These are phyloP conservation scores for Caerostris extrusa DNA, from an alignment of 1,140 invertebrate species.

Conservation along the genomic window DNA sequence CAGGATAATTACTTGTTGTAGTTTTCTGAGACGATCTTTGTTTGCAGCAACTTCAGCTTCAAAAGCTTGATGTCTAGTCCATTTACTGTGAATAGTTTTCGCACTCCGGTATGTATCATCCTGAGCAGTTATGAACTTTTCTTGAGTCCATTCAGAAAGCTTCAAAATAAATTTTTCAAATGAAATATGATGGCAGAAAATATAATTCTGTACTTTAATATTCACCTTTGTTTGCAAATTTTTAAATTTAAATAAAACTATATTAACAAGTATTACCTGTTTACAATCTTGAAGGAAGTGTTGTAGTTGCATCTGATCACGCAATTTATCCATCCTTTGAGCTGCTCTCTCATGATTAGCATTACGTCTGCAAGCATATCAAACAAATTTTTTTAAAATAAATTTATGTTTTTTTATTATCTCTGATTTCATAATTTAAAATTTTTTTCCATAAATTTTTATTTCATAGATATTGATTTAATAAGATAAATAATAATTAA, in stretches of 20 bases:
- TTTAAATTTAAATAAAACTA: neutral
- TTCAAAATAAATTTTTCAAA: constrained; percentile 71
- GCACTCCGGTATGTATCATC: constrained; percentile 99
- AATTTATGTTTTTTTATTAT: neutral
- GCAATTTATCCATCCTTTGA: constrained; percentile 94
- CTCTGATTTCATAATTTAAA: too few relatives aligned
- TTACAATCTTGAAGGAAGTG: constrained; percentile 99
- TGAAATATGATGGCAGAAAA: neutral
- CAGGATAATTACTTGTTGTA: constrained; percentile 86
- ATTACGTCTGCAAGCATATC: constrained; percentile 84
- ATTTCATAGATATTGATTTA: too few relatives aligned
- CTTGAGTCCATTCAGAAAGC: constrained; percentile 96
- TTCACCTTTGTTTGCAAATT: neutral
- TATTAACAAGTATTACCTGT: constrained; percentile 84
- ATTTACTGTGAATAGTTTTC: constrained; percentile 99
- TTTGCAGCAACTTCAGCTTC: constrained; percentile 99
- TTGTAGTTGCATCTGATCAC: constrained; percentile 96
- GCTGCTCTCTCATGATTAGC: constrained; percentile 94
- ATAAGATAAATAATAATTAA: too few relatives aligned
- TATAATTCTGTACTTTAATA: neutral
- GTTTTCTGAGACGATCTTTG: constrained; percentile 95
- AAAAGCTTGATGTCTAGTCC: constrained; percentile 99
- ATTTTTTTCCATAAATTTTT: too few relatives aligned
- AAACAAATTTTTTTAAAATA: neutral
- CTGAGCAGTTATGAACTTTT: constrained; percentile 98